Conservation (phyloP, 2,113 vertebrate genomes). For the Corythaixoides concolor region DNA sequence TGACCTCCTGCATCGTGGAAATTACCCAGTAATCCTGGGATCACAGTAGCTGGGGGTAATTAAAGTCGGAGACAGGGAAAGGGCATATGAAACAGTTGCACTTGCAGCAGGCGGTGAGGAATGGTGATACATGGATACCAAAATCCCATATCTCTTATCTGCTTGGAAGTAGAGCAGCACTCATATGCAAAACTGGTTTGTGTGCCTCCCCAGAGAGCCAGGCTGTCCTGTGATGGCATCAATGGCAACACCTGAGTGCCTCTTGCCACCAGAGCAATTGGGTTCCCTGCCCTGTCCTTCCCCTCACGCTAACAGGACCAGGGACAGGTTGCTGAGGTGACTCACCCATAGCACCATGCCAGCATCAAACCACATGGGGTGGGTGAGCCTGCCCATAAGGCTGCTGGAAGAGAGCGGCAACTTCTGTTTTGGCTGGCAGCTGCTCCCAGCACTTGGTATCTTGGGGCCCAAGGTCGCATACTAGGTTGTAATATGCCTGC, state of each 20-base stretch:
- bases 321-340: not conserved
- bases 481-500: not conserved
- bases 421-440: not conserved
- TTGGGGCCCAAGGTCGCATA: not conserved
- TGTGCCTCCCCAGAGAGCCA: not conserved
- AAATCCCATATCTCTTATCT: not conserved
- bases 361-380: fast-evolving
- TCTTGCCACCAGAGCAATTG: not conserved
- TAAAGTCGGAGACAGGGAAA: not conserved
- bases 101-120: not conserved
- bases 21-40: not conserved
- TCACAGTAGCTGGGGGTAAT: not conserved
- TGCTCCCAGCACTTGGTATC: not conserved
- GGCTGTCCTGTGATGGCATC: not conserved
- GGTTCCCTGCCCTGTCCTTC: not conserved
- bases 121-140: fast-evolving
- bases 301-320: not conserved
- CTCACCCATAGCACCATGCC: not conserved
- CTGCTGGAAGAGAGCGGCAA: not conserved
- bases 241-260: not conserved
- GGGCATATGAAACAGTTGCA: not conserved
- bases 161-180: not conserved
- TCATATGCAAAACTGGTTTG: not conserved
- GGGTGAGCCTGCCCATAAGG: not conserved
- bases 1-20: not conserved